Base-by-base conservation (phyloP, 2,113 vertebrate genomes). In the Malurus elegans region DNA sequence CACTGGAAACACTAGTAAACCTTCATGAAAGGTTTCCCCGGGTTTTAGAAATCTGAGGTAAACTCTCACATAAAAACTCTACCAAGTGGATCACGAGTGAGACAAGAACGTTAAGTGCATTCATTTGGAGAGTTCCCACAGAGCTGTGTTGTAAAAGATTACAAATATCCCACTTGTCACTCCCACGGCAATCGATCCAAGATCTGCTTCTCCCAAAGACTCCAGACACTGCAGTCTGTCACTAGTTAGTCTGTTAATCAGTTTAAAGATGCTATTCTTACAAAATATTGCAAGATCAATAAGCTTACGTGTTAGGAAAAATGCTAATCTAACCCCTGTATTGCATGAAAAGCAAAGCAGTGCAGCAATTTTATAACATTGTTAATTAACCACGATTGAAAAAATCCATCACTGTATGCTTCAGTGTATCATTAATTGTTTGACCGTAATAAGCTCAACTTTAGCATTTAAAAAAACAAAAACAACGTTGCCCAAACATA, bases 241-340 rank as follows among this genome's bases (percentile, higher is more conserved):
- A 79, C n/a, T 81, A 83, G 67, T 83, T 50, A 54, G 71, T 42
- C 71, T 72, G n/a, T 79, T 74, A 91, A 93, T 92, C 74, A 86
- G 57, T 94, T 97, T 94, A 84, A 97, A 93, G 72, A 92, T 70
- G 82, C 4, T 88, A 51, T 62, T 91, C 40, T 75, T 88, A 74
- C 25, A 91, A 88, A 79, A 79, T 71, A 78, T 54, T 67, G 12
- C 25, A 86, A 79, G 38, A 96, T 96, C 86, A 87, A 93, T 92
- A 94, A 28, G n/a, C 31, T 64, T 80, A 44, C 0, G 0, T 71
- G 61, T 70, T 86, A 69, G 20, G 18, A 81, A 64, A 94, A 54
- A 13, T 48, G 34, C 20, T 83, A 75, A 70, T 71, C 69, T 84
- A 50, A 79, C 56, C 47, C 74, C 34, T 47, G 6, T 18, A 24